phyloP scores from a whole-genome alignment of 2,113 vertebrate genomes.

The Corvus moneduloides region DNA sequence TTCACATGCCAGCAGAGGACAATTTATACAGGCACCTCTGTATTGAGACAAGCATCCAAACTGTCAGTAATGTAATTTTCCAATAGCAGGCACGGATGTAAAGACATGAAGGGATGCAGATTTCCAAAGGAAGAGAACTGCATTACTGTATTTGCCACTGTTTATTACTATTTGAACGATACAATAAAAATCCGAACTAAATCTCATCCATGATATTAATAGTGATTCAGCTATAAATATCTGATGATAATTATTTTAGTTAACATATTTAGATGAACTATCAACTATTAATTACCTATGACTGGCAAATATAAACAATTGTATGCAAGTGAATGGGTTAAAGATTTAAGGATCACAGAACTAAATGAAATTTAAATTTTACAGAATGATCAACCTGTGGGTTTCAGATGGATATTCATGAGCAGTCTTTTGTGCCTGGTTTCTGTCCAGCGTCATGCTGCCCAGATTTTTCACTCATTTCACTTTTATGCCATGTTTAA shows the following conservation, averaged over 20 bases:
- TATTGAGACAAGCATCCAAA: background rate
- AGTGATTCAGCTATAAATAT: background rate
- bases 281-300: background rate
- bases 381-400: background rate
- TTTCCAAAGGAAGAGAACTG: background rate
- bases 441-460: background rate
- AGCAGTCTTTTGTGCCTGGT: background rate
- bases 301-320: background rate
- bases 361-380: background rate
- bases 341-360: background rate
- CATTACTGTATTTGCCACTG: fast-evolving
- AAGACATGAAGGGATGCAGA: background rate
- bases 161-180: background rate
- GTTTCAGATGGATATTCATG: background rate
- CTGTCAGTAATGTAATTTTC: background rate
- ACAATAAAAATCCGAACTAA: background rate
- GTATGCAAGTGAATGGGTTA: background rate
- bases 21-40: background rate
- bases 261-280: background rate
- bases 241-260: background rate
- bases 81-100: background rate
- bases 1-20: background rate
- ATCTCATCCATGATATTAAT: background rate
- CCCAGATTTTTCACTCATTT: background rate
- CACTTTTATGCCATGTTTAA: background rate